These are phyloP conservation scores for Knipowitschia caucasica DNA, from an alignment of 2,797 vertebrate species.

Conservation along the genomic window DNA sequence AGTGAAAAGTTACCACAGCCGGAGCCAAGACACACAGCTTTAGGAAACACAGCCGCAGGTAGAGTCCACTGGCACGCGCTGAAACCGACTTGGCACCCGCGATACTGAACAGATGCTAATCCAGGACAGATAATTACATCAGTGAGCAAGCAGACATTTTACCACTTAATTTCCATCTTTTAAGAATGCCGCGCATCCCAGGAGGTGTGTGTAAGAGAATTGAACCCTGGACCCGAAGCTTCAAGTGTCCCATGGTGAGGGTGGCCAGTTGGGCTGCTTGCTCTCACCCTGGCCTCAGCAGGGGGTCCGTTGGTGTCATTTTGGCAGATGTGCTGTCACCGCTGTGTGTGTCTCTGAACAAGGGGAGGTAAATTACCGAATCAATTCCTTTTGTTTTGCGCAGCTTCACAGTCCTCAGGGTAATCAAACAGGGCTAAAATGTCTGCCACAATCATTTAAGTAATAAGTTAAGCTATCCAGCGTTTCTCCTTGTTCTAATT, in stretches of 20 bases:
- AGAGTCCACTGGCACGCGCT: constrained; percentile 71
- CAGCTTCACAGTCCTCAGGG: constrained; percentile 21
- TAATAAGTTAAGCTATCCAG: background rate
- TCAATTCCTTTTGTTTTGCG: constrained; percentile 40
- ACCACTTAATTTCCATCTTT: constrained; percentile 81
- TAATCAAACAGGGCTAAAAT: constrained; percentile 28
- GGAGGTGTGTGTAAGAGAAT: constrained; percentile 57
- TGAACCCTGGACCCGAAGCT: constrained; percentile 56
- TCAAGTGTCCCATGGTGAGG: constrained; percentile 57
- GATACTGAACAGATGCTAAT: constrained; percentile 81
- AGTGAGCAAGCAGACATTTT: constrained; percentile 81
- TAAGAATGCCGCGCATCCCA: constrained; percentile 78
- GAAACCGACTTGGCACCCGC: constrained; percentile 75
- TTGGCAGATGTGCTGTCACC: constrained; percentile 33
- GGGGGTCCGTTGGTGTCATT: constrained; percentile 44
- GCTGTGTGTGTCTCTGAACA: constrained; percentile 4
- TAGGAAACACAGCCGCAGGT: constrained; percentile 74
- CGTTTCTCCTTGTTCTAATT: background rate
- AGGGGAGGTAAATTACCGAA: constrained; percentile 29
- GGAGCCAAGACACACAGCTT: constrained; percentile 77
- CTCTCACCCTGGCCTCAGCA: constrained; percentile 53
- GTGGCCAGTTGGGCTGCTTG: constrained; percentile 54
- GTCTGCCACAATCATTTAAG: constrained; percentile 3
- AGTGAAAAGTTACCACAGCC: constrained; percentile 70
- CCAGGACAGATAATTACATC: constrained; percentile 85